Evolutionary conservation across 2,113 vertebrate genomes (phyloP).

Genomic region (Cyprinus carpio): DNA sequence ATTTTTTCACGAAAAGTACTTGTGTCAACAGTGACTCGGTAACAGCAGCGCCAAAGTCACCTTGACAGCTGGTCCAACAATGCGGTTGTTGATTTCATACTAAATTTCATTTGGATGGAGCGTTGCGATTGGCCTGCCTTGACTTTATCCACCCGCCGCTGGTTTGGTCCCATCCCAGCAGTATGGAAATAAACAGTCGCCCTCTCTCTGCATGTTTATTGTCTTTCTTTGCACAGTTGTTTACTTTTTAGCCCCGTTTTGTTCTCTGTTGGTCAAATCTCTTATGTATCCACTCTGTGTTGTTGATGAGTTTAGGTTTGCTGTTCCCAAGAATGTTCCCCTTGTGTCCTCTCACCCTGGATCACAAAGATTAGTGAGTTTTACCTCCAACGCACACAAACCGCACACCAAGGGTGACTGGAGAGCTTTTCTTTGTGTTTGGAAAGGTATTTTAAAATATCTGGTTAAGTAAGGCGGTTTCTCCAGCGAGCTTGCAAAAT

Average conservation of each 20-base stretch:
- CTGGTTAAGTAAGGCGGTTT: slow-evolving; percentile 11
- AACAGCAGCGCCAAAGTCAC: slow-evolving; percentile 70
- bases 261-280: slow-evolving; percentile 7
- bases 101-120: slow-evolving; percentile 61
- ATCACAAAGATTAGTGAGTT: slow-evolving; percentile 36
- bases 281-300: slow-evolving; percentile 8
- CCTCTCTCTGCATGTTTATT: neutral
- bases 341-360: slow-evolving; percentile 17
- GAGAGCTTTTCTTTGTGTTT: slow-evolving; percentile 3
- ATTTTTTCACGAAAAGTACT: slow-evolving; percentile 65
- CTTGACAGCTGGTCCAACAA: slow-evolving; percentile 70
- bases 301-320: slow-evolving; percentile 15
- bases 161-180: neutral
- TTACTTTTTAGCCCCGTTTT: neutral
- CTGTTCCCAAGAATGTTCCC: slow-evolving; percentile 2
- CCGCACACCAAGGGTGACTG: neutral
- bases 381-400: slow-evolving; percentile 15
- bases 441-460: slow-evolving; percentile 1
- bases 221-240: slow-evolving; percentile 24
- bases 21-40: slow-evolving; percentile 75
- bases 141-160: neutral
- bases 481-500: slow-evolving; percentile 14
- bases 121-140: neutral
- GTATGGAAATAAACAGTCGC: slow-evolving; percentile 21
- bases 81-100: slow-evolving; percentile 66